These are phyloP conservation scores for Anarsia innoxiella DNA, from an alignment of 2,888 invertebrate genomes.

Conservation along the genomic window DNA sequence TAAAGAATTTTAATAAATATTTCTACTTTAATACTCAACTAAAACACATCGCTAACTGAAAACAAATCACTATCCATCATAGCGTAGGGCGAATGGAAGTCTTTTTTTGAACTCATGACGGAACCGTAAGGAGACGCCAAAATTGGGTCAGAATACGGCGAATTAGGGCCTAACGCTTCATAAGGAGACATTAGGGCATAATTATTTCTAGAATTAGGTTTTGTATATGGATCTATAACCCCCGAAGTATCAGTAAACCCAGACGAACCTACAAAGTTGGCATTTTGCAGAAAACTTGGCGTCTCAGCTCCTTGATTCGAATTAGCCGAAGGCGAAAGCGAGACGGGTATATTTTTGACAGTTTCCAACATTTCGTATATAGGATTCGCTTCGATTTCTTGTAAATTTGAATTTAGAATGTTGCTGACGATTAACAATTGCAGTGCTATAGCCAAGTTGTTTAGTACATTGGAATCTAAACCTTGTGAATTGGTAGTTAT, in stretches of 20 bases:
- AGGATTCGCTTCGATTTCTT: slow-evolving; percentile 18
- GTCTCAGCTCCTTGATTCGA: not conserved
- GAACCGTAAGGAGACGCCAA: slow-evolving; percentile 23
- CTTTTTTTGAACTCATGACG: slow-evolving; percentile 27
- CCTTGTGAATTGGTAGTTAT: slow-evolving; percentile 1
- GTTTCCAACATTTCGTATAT: slow-evolving; percentile 5
- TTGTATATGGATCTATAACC: slow-evolving; percentile 1
- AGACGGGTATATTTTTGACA: slow-evolving; percentile 5
- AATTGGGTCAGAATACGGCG: slow-evolving; percentile 26
- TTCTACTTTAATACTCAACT: too few species aligned
- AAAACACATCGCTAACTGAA: slow-evolving; percentile 32
- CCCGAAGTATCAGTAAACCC: slow-evolving; percentile 20
- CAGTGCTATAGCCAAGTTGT: slow-evolving; percentile 56
- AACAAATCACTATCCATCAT: slow-evolving; percentile 36
- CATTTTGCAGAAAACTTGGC: slow-evolving; percentile 17
- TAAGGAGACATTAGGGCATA: slow-evolving; percentile 41
- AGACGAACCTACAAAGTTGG: slow-evolving; percentile 28
- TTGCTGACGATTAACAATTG: slow-evolving; percentile 54
- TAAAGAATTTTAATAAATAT: too few species aligned
- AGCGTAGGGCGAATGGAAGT: slow-evolving; percentile 42
- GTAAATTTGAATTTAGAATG: slow-evolving; percentile 33
- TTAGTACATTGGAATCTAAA: slow-evolving; percentile 44
- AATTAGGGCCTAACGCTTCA: slow-evolving; percentile 31
- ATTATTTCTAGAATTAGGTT: slow-evolving; percentile 22
- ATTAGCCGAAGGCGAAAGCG: slow-evolving; percentile 4